Base-by-base conservation (phyloP, 2,888 invertebrate species). In the Tromatobia lineatoria region DNA sequence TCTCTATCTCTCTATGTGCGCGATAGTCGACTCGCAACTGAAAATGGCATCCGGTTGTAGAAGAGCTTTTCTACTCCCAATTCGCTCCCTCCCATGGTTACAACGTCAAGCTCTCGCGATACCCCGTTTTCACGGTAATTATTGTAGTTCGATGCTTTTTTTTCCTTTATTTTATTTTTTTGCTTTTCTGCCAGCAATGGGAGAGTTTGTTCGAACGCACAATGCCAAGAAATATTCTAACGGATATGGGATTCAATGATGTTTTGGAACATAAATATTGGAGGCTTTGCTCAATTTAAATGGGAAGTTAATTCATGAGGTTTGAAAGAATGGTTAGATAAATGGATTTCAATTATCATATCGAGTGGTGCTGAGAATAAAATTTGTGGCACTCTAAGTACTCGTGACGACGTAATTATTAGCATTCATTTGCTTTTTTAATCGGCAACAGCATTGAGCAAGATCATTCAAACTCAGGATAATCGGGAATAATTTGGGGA, bases 91-190 rank as follows among this genome's bases (percentile, higher is more conserved):
- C 79, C 70, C n/a, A 34, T 34, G 64, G 45, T 80, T 75, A 64
- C 77, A 59, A 59, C 70, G 29, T 13, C 67, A 45, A 73, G 54
- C 89, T 90, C 87, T 87, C 89, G 91, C 91, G 90, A 92, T 92
- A 92, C 93, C 92, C 89, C 91, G 90, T 92, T 92, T 92, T 92
- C 91, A 90, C 91, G 90, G 93, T 93, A 91, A 93, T 93, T 91
- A 93, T 93, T 91, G 91, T 92, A 91, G 88, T 91, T 92, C 91
- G 92, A 91, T 91, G 90, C 88, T 89, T 87, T 29, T 38, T 38
- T 38, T 38, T 38, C 7, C 8, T 90, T 89, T 90, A 87, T 15
- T 90, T 89, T 90, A 87, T 15, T 15, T 25, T 29, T 25, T 57
- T 10, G 11, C 57, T 23, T 25, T 15, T 29, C 29, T 23, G 25